A percentile compares a stretch with the other conserved stretches of the same genome.
These are phyloP conservation scores for Petrocephalus schoutedeni DNA, from an alignment of 2,797 vertebrate species.

Conservation along the genomic window DNA sequence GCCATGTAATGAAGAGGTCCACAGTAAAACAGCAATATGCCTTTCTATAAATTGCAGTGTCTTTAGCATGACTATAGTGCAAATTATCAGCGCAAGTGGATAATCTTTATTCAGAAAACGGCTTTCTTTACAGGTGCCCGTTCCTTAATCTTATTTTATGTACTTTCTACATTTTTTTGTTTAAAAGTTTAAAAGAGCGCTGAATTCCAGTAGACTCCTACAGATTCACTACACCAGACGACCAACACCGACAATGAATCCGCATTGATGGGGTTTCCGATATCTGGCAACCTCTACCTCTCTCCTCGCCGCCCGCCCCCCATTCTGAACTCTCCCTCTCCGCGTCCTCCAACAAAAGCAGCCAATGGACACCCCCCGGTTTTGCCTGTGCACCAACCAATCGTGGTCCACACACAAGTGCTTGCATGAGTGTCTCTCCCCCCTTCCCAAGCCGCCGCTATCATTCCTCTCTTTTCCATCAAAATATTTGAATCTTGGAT, in stretches of 20 bases:
- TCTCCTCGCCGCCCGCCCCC: slow-evolving; percentile 43
- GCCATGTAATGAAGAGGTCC: not conserved
- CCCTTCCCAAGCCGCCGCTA: not conserved
- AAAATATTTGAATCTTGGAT: not conserved
- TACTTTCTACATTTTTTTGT: not conserved
- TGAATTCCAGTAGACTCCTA: not conserved
- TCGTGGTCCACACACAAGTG: slow-evolving; percentile 20
- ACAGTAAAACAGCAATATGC: not conserved
- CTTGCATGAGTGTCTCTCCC: not conserved
- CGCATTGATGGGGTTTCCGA: not conserved
- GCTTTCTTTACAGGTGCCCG: not conserved
- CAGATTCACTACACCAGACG: not conserved
- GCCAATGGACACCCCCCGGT: slow-evolving; percentile 39
- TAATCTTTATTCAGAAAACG: not conserved
- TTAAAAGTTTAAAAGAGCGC: not conserved
- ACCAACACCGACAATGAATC: not conserved
- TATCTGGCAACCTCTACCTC: not conserved
- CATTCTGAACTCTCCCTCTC: slow-evolving; percentile 62
- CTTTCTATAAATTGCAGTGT: not conserved
- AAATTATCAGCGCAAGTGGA: not conserved
- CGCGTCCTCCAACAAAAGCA: slow-evolving; percentile 42
- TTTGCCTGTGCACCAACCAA: slow-evolving; percentile 42
- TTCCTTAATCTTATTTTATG: not conserved
- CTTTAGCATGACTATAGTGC: not conserved
- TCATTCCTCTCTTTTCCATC: not conserved